Conservation (phyloP, 2,113 vertebrate species). For the Hepsetus odoe region DNA sequence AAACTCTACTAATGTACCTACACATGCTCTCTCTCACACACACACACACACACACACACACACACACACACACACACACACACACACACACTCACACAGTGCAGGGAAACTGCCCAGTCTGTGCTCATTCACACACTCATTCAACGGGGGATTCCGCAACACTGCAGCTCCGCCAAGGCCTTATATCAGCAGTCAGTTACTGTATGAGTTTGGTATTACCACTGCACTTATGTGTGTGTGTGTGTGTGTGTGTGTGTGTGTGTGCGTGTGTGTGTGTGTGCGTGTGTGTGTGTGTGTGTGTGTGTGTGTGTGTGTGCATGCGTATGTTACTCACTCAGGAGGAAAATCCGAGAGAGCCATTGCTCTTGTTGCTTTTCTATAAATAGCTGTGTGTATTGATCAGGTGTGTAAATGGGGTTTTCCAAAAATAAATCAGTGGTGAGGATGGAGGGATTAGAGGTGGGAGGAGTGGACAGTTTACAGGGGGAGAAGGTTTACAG, state of each 20-base stretch:
- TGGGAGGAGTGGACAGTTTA: too few relatives aligned
- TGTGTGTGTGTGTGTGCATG: too few relatives aligned
- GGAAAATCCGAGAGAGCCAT: neutral
- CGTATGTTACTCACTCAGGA: neutral
- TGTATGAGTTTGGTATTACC: neutral
- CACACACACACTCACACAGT: neutral
- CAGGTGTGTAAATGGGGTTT: neutral
- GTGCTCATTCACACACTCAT: neutral
- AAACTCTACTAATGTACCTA: neutral
- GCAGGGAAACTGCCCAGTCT: neutral
- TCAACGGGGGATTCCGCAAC: too few relatives aligned
- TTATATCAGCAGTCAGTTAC: neutral
- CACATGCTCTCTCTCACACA: neutral
- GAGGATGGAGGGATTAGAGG: too few relatives aligned
- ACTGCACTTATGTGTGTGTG: neutral
- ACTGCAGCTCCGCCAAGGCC: neutral
- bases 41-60: neutral
- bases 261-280: too few relatives aligned
- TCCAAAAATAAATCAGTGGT: constrained; percentile 13
- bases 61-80: too few relatives aligned
- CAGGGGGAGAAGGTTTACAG: too few relatives aligned
- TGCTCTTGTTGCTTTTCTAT: neutral
- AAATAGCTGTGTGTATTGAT: constrained; percentile 9
- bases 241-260: too few relatives aligned
- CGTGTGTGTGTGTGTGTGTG: too few relatives aligned